Base-by-base conservation (phyloP, 2,113 vertebrate genomes). In the Pogonocichla stellata region DNA sequence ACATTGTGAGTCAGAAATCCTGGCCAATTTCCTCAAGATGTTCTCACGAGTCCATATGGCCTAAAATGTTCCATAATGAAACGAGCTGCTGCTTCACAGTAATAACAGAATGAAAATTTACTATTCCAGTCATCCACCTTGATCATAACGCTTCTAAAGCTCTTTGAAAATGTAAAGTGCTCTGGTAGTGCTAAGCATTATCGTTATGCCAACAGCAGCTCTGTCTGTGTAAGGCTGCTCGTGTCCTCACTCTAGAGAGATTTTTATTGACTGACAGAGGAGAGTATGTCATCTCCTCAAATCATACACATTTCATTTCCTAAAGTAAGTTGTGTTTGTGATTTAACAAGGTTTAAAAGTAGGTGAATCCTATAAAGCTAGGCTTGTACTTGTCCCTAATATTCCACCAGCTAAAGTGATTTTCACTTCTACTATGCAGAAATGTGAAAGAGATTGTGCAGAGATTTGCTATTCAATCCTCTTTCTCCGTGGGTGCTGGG, bases 381-480 rank as follows among this genome's bases (percentile, higher is more conserved):
- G 31, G 60, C 73, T 83, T 43, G 17, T 92, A 38, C 88, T 95
- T 86, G 88, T 92, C 80, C 69, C 88, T 88, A 89, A 90, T 95
- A 83, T 86, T 81, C 77, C 47, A 79, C 80, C 53, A 67, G 92
- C 92, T 88, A 60, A 96, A 95, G 90, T 81, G 92, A 93, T 95
- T 96, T 95, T 80, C 86, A 38, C 90, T 93, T 86, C 90, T 71
- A 2, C 88, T 57, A 28, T 5, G 31, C 45, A 65, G 86, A 81
- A 88, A 92, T 0, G 65, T 90, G 90, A 53, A 86, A 75, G 92
- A 92, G 93, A 86, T 96, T 95, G 92, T 29, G 54, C 61, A 71
- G 95, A 95, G 95, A 95, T 96, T 95, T 96, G 77, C 92, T 92
- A 57, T 94, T 94, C 96, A 96, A 94, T 95, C 95, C 95, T 95